These are phyloP conservation scores for Bos taurus DNA, from an alignment of 2,113 vertebrate genomes.

Conservation along the genomic window ARS-UCD2.0 NC_037337.1:47746501-47747000, in stretches of 20 bases:
- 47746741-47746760: background rate
- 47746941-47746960: background rate
- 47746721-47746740: background rate
- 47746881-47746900: background rate
- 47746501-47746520: no score
- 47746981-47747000: background rate
- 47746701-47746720: background rate
- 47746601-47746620: background rate
- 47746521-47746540: background rate
- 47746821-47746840: background rate
- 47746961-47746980: background rate
- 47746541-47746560: slow-evolving; percentile 2
- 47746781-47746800: background rate
- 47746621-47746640: background rate
- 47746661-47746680: slow-evolving; percentile 28
- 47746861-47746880: background rate
- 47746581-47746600: background rate
- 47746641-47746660: background rate
- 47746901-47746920: background rate
- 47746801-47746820: background rate
- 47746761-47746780: background rate
- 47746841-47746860: background rate
- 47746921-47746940: background rate
- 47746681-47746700: background rate
- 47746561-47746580: background rate